phyloP scores from a whole-genome alignment of 2,113 vertebrate genomes.

The Ammospiza caudacuta region DNA sequence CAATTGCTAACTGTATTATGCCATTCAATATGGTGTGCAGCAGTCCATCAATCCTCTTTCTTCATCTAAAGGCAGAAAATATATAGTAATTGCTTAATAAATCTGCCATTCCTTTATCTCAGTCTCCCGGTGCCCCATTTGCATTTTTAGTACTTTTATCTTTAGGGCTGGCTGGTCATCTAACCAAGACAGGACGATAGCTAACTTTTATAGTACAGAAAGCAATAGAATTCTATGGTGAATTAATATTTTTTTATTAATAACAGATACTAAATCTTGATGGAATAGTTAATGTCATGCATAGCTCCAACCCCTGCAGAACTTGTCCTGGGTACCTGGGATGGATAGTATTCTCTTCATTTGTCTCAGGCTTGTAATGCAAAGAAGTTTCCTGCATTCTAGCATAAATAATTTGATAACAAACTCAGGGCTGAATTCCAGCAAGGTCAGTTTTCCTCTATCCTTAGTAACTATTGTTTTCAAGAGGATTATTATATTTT shows the following conservation, averaged over 20 bases:
- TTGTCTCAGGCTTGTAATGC: background rate
- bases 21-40: background rate
- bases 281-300: background rate
- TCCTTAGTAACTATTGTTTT: background rate
- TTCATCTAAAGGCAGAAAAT: conserved; percentile 59
- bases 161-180: conserved; percentile 48
- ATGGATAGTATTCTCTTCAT: background rate
- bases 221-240: background rate
- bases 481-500: background rate
- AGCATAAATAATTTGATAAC: background rate
- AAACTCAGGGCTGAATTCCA: background rate
- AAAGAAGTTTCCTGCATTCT: background rate
- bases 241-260: conserved; percentile 32
- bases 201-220: conserved; percentile 34
- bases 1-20: conserved; percentile 17
- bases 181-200: background rate
- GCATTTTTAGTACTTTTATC: conserved; percentile 59
- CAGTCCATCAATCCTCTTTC: conserved; percentile 46
- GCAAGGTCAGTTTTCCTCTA: background rate
- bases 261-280: conserved; percentile 1
- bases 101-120: conserved; percentile 51
- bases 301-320: background rate
- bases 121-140: background rate
- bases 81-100: conserved; percentile 65
- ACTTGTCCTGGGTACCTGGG: background rate